These are phyloP conservation scores for Cacoxenus indagator DNA, from an alignment of 2,888 invertebrate genomes.

Conservation along the genomic window DNA sequence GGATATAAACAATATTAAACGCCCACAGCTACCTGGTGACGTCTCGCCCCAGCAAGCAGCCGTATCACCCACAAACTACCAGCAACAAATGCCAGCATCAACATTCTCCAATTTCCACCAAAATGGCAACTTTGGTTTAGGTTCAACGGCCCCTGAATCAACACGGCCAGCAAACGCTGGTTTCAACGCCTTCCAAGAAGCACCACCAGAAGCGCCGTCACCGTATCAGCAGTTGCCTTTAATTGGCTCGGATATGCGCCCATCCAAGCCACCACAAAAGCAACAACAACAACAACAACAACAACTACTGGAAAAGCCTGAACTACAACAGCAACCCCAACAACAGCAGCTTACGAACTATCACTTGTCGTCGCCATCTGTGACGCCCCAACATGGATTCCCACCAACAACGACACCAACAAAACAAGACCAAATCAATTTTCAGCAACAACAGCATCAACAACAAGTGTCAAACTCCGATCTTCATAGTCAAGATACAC, in stretches of 20 bases:
- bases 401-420: conserved; percentile 8
- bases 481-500: conserved; percentile 52
- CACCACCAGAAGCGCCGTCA: conserved; percentile 58
- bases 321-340: conserved; percentile 27
- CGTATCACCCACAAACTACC: neutral
- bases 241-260: conserved; percentile 43
- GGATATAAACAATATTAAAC: conserved; percentile 56
- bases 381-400: neutral
- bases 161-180: conserved; percentile 2
- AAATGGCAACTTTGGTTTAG: conserved; percentile 38
- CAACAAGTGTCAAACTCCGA: neutral
- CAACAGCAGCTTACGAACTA: conserved; percentile 22
- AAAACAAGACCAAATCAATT: neutral
- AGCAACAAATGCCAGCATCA: conserved; percentile 26
- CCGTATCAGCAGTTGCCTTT: conserved; percentile 63
- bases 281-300: conserved; percentile 39
- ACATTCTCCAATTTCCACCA: conserved; percentile 49
- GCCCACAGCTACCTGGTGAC: conserved; percentile 35
- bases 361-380: conserved; percentile 9
- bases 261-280: conserved; percentile 27
- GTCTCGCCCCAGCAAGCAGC: neutral
- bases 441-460: neutral
- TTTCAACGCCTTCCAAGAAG: conserved; percentile 26
- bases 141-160: conserved; percentile 7
- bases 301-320: neutral